Evolutionary conservation across 2,797 vertebrate genomes (phyloP), one percentile per base, ranked within the genome.

Genomic region (Tamandua tetradactyla): DNA sequence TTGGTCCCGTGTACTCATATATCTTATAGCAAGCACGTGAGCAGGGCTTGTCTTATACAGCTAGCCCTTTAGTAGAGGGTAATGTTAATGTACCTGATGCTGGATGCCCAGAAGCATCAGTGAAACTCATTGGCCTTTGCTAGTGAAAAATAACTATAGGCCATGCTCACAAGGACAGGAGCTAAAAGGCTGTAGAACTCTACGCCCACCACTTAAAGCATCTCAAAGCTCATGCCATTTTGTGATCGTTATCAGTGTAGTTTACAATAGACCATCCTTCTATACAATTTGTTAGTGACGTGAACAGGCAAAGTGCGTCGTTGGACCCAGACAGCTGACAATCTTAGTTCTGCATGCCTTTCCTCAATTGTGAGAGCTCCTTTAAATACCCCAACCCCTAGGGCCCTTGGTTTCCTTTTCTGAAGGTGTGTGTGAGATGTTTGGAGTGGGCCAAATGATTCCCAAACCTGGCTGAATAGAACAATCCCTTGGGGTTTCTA

Each of bases 81-180:
- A 62, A 35, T 62, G 69, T 15, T 9, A 30, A 27, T 30, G 6
- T 89, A 59, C 62, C 37, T 72, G 62, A 3, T 57, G 27, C 25
- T 79, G 62, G 55, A 61, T 83, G 66, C 7, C 18, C 32, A 0
- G 32, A 49, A 25, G 42, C 66, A 23, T 94, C 27, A 5, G 0
- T 30, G 52, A 91, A 78, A 75, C 68, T 44, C 40, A 20, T 42
- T 90, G 74, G 7, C 64, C 64, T 89, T 92, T 93, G 68, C 32
- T 91, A 52, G 23, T n/a, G 62, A 1, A 52, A 62, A 82, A 10
- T 40, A 44, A 30, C n/a, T 23, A 13, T 15, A 62, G 17, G 44
- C 12, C 23, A n/a, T 42, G n/a, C 18, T 62, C 1, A 0, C 20
- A 22, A 68, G 27, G 27, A 49, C 6, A 18, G 12, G 25, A 66